Evolutionary conservation across 2,888 invertebrate genomes (phyloP).

Genomic region (Phengaris alcon): DNA sequence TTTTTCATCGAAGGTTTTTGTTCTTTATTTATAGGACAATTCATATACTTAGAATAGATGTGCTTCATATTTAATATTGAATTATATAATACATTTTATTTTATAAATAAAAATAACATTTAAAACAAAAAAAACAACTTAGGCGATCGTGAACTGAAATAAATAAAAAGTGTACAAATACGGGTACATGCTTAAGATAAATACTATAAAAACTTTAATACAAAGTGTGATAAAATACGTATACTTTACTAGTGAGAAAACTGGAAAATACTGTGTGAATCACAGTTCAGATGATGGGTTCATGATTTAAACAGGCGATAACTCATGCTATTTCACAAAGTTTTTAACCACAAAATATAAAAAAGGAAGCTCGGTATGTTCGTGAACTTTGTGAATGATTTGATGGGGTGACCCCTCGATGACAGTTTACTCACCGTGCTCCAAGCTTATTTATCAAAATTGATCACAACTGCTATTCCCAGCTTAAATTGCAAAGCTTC

Average conservation of each 20-base stretch:
- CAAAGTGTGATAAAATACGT: conserved; percentile 26
- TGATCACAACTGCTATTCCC: conserved; percentile 41
- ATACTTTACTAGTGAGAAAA: conserved; percentile 26
- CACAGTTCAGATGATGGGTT: conserved; percentile 12
- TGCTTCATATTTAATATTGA: background rate
- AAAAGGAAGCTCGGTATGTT: conserved; percentile 7
- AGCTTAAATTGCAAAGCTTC: conserved; percentile 62
- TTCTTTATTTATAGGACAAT: background rate
- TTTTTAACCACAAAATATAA: conserved; percentile 26
- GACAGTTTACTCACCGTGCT: conserved; percentile 41
- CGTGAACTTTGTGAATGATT: conserved; percentile 14
- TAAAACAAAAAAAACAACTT: conserved; percentile 19
- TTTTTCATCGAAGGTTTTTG: background rate
- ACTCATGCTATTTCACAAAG: conserved; percentile 26
- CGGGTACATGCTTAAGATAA: conserved; percentile 30
- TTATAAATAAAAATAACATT: conserved; percentile 12
- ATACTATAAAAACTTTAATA: conserved; percentile 24
- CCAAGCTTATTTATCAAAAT: conserved; percentile 35
- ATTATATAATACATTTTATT: conserved; percentile 25
- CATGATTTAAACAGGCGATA: conserved; percentile 24
- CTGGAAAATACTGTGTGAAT: conserved; percentile 20
- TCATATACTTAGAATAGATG: background rate
- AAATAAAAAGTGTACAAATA: conserved; percentile 28
- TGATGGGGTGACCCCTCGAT: conserved; percentile 19
- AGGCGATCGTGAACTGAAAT: conserved; percentile 28